Conservation (phyloP, 2,113 vertebrate species). For the Lathamus discolor region DNA sequence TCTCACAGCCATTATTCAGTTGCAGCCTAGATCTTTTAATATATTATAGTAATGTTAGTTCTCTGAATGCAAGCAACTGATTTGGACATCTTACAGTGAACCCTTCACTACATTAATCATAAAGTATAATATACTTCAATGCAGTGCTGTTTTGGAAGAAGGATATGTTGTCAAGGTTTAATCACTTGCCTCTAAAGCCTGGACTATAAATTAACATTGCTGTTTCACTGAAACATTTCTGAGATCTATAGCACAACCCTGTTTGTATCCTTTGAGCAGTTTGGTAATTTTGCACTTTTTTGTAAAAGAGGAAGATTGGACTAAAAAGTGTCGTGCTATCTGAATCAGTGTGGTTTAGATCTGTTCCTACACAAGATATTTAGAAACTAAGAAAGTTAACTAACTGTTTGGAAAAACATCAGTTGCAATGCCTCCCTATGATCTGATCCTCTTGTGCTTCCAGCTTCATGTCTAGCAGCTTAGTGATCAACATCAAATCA, state of each 20-base stretch:
- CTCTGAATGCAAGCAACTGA: background rate
- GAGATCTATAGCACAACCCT: background rate
- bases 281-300: background rate
- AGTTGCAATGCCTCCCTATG: background rate
- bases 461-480: background rate
- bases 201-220: background rate
- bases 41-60: background rate
- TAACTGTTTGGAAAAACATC: background rate
- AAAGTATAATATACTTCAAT: background rate
- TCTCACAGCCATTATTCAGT: background rate
- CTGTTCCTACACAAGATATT: background rate
- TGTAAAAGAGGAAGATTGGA: background rate
- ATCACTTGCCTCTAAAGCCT: background rate
- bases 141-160: background rate
- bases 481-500: background rate
- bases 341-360: background rate
- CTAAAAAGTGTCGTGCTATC: background rate
- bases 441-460: background rate
- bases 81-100: background rate
- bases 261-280: background rate
- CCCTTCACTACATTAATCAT: background rate
- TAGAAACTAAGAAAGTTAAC: background rate
- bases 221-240: background rate
- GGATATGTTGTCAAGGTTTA: background rate
- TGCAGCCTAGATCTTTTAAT: background rate